Evolutionary conservation across 2,888 invertebrate genomes (phyloP), one percentile per base, ranked within the genome.

Genomic region (Opisthograptis luteolata): DNA sequence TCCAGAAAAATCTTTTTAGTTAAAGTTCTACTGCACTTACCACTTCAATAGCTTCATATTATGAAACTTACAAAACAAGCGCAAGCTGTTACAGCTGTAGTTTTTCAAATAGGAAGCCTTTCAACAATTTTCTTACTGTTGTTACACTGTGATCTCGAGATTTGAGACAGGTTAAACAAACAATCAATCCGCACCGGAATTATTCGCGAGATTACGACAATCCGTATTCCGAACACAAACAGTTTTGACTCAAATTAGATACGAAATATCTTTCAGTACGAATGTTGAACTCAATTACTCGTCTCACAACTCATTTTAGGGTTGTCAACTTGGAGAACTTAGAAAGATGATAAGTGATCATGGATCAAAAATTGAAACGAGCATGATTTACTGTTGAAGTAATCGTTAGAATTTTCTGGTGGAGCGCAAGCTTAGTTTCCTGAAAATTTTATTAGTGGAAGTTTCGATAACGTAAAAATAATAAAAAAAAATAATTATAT

Each of bases 271-370:
- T 52, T 52, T 52, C 37, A 32, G 46, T 28, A 24, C 32, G 17
- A 42, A 41, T 39, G 37, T 46, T 42, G n/a, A n/a, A 28, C 41
- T 36, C 51, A 52, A 52, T 52, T 42, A 52, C 45, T 20, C 20
- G 15, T 32, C 35, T 42, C 20, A 19, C 35, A 35, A 40, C 34
- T 9, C 15, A 41, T 19, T 8, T 2, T 52, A 52, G 52, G 46
- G 52, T 32, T 52, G 52, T 5, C 30, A 13, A 32, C 7, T 17
- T n/a, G n/a, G 7, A n/a, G 30, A 32, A 42, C 12, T 30, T 32
- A 24, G n/a, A 6, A 12, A 36, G 24, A 31, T 9, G 17, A 10
- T 1, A 10, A 8, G 8, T 10, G 8, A 14, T 31, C 13, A 8
- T 3, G 12, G 22, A 14, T 32, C 20, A 24, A 24, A 41, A 6